Base-by-base conservation (phyloP, 1,140 invertebrate genomes). In the Cydia strobilella region DNA sequence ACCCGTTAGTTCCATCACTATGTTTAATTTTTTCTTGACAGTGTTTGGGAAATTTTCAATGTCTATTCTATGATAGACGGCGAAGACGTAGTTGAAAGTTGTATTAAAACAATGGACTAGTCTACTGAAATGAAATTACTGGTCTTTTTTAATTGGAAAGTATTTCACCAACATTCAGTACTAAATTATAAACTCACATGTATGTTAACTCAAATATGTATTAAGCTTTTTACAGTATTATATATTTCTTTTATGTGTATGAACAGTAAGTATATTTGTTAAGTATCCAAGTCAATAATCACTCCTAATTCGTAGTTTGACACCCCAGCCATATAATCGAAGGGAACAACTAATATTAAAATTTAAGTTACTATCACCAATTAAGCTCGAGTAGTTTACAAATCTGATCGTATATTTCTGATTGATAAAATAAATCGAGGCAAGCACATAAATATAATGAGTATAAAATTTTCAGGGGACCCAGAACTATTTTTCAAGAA, bases 71-170 rank as follows among this genome's bases (percentile, higher is more conserved):
- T 59, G 20, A 3, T 59, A 23, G 54, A 59, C 20, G 5, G n/a
- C 18, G 20, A 59, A 59, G 54, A n/a, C 9, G 6, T 59, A 59
- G 54, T 59, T 59, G 20, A 23, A 59, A 1, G 20, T 59, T 59
- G 20, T 23, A 59, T 39, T 35, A 15, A 39, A 69, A 69, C 65
- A 69, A 18, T 35, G 65, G 2, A 69, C 65, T 39, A n/a, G 31
- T 35, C 65, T 35, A 35, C 65, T 69, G 65, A 39, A 69, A 15
- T 69, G 65, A 69, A 69, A 69, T 69, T 39, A 18, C 65, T 69
- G 65, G 27, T 69, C 65, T 69, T 35, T 69, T 69, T 69, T 69
- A 69, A 69, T 69, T 39, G 15, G 6, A 69, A 39, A 59, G 7
- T 59, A 23, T 59, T 54, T 54, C 20, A 23, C n/a, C 51, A n/a